Evolutionary conservation across 2,113 vertebrate species (phyloP).

Genomic region (Todiramphus chloris): DNA sequence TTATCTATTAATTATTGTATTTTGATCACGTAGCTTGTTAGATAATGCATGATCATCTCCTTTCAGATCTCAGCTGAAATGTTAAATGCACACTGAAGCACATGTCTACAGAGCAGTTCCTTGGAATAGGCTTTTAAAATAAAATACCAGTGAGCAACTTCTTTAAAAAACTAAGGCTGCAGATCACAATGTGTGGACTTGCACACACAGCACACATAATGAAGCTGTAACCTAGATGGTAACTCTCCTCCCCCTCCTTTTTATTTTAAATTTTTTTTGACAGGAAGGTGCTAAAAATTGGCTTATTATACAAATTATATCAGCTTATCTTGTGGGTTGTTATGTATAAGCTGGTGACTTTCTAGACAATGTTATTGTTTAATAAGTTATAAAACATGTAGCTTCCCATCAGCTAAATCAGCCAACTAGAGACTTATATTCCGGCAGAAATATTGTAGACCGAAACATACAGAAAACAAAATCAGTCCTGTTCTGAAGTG

Average conservation of each 20-base stretch:
- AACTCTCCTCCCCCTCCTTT: accelerated
- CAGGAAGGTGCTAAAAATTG: neutral
- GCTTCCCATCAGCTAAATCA: neutral
- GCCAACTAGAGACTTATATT: neutral
- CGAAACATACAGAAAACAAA: neutral
- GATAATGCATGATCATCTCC: neutral
- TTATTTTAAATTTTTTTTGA: neutral
- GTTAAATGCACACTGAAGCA: neutral
- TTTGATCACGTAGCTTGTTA: constrained; percentile 31
- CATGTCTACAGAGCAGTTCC: neutral
- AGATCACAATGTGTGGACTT: neutral
- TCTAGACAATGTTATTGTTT: neutral
- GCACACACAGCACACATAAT: accelerated
- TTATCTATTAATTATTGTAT: constrained; percentile 52
- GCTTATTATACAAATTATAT: neutral
- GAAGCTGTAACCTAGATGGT: neutral
- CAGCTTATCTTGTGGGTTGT: neutral
- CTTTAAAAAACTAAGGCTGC: neutral
- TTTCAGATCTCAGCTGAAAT: neutral
- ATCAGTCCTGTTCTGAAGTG: neutral
- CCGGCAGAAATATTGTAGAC: neutral
- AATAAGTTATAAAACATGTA: neutral
- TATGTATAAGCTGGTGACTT: neutral
- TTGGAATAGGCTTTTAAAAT: neutral
- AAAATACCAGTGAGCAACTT: neutral